phyloP scores from a whole-genome alignment of 2,888 invertebrate genomes.

The Anoplius nigerrimus region DNA sequence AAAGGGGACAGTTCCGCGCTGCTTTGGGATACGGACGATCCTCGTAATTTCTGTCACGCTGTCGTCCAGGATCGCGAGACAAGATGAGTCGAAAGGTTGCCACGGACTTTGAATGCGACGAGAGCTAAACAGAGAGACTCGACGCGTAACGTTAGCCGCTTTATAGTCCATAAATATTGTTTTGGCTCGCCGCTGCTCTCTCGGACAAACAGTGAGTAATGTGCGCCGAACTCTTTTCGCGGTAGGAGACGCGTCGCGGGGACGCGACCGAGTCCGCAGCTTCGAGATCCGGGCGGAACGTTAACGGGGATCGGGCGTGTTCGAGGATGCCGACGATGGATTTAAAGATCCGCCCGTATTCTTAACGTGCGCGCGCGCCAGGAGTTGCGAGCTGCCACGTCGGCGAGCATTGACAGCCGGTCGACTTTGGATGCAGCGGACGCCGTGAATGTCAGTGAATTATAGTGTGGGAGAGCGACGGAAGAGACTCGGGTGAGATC shows the following conservation, averaged over 20 bases:
- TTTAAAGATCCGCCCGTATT: background rate
- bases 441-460: constrained; percentile 3
- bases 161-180: constrained; percentile 53
- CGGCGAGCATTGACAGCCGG: background rate
- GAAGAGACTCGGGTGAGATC: background rate
- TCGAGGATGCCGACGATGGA: no score
- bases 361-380: no score
- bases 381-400: background rate
- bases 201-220: constrained; percentile 17
- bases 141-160: constrained; percentile 14
- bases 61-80: no score
- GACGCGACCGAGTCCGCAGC: background rate
- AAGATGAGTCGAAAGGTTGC: background rate
- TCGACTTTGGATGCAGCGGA: background rate
- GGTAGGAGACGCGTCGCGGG: constrained; percentile 5
- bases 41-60: background rate
- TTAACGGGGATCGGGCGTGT: background rate
- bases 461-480: background rate
- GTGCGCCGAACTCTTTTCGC: constrained; percentile 13
- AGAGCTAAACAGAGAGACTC: background rate
- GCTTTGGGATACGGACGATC: no score
- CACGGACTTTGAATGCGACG: no score
- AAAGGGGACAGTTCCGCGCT: no score
- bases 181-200: constrained; percentile 31
- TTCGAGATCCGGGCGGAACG: background rate